Evolutionary conservation across 2,888 invertebrate species (phyloP).

Genomic region (Heteromurus nitidus): DNA sequence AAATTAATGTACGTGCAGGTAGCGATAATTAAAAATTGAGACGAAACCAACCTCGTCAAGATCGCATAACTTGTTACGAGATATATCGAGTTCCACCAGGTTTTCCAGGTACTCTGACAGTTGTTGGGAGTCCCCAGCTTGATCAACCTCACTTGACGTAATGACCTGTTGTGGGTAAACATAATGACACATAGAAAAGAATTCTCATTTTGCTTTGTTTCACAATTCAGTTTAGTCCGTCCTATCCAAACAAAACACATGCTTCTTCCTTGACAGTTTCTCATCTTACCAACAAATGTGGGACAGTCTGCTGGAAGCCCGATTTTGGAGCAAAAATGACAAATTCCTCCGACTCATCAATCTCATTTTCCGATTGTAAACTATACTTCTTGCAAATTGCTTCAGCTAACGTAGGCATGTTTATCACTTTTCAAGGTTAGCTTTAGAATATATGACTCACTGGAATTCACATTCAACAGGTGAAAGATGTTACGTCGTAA

Average conservation of each 20-base stretch:
- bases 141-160: constrained; percentile 92
- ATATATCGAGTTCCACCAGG: constrained; percentile 94
- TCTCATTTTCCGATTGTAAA: constrained; percentile 76
- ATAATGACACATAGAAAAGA: neutral
- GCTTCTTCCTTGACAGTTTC: neutral
- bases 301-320: constrained; percentile 82
- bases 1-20: neutral
- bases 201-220: neutral
- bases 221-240: neutral
- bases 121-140: constrained; percentile 88
- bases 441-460: too few relatives aligned
- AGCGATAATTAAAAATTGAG: neutral
- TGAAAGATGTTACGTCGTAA: too few relatives aligned
- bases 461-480: too few relatives aligned
- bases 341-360: constrained; percentile 76
- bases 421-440: too few relatives aligned
- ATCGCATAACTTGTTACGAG: constrained; percentile 89
- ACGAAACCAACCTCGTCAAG: constrained; percentile 85
- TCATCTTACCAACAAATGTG: constrained; percentile 83
- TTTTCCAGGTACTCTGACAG: constrained; percentile 88
- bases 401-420: constrained; percentile 91
- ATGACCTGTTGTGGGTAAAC: constrained; percentile 75
- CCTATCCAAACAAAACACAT: neutral
- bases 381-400: constrained; percentile 89
- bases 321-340: constrained; percentile 91